phyloP scores from a whole-genome alignment of 2,888 invertebrate genomes.

The Cartodere bifasciata region DNA sequence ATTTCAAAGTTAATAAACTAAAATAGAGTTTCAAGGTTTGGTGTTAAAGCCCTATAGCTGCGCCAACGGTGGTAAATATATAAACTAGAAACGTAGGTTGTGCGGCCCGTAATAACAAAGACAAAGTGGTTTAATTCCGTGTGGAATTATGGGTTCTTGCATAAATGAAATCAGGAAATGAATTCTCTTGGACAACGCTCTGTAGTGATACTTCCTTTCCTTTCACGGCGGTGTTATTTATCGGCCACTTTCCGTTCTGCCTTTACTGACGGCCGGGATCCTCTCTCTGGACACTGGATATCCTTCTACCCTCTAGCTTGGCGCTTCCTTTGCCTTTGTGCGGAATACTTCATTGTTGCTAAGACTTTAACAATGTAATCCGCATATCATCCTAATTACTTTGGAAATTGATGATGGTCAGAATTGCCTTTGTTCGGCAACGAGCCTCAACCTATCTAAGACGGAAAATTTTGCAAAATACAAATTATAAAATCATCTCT shows the following conservation, averaged over 20 bases:
- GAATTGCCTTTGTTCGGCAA: too few relatives aligned
- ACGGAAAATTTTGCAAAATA: too few relatives aligned
- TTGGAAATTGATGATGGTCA: too few relatives aligned
- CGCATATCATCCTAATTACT: too few relatives aligned
- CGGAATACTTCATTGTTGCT: too few relatives aligned
- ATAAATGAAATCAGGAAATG: slow-evolving; percentile 37
- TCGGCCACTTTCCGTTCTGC: slow-evolving; percentile 30
- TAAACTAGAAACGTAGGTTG: slow-evolving; percentile 19
- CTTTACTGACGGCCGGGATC: slow-evolving; percentile 13
- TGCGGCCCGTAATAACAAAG: slow-evolving; percentile 27
- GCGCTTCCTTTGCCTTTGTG: too few relatives aligned
- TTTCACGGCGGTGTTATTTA: slow-evolving; percentile 31
- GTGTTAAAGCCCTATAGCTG: slow-evolving; percentile 5
- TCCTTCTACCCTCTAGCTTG: too few relatives aligned
- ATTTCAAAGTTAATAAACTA: slow-evolving; percentile 12
- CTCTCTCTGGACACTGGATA: slow-evolving; percentile 1
- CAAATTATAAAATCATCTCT: too few relatives aligned
- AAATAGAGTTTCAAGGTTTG: slow-evolving; percentile 6
- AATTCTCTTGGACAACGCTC: slow-evolving; percentile 33
- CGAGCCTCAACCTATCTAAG: too few relatives aligned
- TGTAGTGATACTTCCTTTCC: slow-evolving; percentile 32
- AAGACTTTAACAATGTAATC: too few relatives aligned
- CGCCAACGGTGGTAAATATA: too few relatives aligned
- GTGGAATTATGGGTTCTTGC: slow-evolving; percentile 31
- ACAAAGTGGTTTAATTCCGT: slow-evolving; percentile 32